Base-by-base conservation (phyloP, 92 coral and sea anemone genomes). In the Umimayanthus chanpuru region DNA sequence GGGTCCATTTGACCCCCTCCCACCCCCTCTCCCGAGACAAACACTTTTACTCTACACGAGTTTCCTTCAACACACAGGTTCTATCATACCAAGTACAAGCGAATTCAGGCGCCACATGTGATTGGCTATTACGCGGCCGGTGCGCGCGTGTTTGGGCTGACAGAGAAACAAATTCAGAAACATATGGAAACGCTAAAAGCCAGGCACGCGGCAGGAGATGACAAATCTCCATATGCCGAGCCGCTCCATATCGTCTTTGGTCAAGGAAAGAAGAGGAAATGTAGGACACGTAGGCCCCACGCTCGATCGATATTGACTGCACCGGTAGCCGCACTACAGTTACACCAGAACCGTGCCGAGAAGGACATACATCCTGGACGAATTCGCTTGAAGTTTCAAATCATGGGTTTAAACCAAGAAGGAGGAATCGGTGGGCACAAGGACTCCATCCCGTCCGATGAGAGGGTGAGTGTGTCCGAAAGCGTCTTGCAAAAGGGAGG, bases 41-140 rank as follows among this genome's bases (percentile, higher is more conserved):
- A 47, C 50, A 47, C 50, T 47, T 47, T 11, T 11, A 15, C 58
- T 53, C 18, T 53, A 15, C 14, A 15, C 58, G 12, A 11, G 14
- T 81, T 81, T 64, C 18, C 71, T 89, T 61, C 28, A 15, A 25
- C 38, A 15, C 29, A 9, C 79, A 97, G 99, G 36, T 97, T 91
- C 85, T 97, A 95, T 82, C 97, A 93, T 82, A 97, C 98, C 21
- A 95, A 94, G 87, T 95, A 92, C 94, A 97, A 95, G 86, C 94
- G 98, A 67, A 90, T 89, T 53, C 99, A 97, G 86, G 96, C 98
- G 20, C 99, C 99, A 40, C 99, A 97, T 87, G 99, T 97, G 56
- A 98, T 97, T 14, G 98, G 98, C 4, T 98, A 97, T 81, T 97
- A 97, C 47, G 98, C 98, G 25, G 99, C 99, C 4, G 99, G 99